A percentile compares a stretch with the other conserved stretches of the same genome.
phyloP scores from a whole-genome alignment of 2,797 vertebrate species.

The Gila robusta region DNA sequence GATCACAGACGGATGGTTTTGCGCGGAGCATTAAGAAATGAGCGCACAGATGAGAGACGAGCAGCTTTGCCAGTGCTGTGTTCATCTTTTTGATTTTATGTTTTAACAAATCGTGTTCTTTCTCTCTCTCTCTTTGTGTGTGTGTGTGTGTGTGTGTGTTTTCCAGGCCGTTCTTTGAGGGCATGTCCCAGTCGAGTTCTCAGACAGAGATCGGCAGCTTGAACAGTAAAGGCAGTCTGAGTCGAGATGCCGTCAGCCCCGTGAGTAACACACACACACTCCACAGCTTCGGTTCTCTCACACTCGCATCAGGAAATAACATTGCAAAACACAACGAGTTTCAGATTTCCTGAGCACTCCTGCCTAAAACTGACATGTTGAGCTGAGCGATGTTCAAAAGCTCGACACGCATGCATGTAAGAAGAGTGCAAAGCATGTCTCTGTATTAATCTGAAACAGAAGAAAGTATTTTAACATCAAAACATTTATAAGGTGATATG shows the following conservation, averaged over 20 bases:
- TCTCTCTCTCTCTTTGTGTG: not conserved
- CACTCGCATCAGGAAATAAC: not conserved
- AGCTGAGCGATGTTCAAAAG: not conserved
- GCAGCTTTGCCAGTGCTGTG: not conserved
- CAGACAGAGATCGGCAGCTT: conserved; percentile 99
- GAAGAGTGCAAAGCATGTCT: not conserved
- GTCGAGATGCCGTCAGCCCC: conserved; percentile 89
- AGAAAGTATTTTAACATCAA: not conserved
- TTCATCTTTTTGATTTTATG: not conserved
- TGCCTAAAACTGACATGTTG: not conserved
- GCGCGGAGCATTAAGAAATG: too few species aligned
- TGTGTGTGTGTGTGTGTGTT: conserved; percentile 43
- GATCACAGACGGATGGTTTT: not conserved
- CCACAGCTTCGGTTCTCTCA: not conserved
- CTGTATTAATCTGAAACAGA: not conserved
- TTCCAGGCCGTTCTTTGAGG: conserved; percentile 96
- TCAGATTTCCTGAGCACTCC: not conserved
- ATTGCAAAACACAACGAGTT: not conserved
- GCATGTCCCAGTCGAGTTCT: conserved; percentile 98
- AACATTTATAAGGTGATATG: not conserved
- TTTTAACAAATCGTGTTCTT: not conserved
- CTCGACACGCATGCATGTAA: not conserved
- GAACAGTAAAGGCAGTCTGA: conserved; percentile 96
- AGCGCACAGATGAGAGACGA: not conserved
- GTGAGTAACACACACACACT: conserved; percentile 78